Base-by-base conservation (phyloP, 1,140 invertebrate species). In the Sogatella furcifera region DNA sequence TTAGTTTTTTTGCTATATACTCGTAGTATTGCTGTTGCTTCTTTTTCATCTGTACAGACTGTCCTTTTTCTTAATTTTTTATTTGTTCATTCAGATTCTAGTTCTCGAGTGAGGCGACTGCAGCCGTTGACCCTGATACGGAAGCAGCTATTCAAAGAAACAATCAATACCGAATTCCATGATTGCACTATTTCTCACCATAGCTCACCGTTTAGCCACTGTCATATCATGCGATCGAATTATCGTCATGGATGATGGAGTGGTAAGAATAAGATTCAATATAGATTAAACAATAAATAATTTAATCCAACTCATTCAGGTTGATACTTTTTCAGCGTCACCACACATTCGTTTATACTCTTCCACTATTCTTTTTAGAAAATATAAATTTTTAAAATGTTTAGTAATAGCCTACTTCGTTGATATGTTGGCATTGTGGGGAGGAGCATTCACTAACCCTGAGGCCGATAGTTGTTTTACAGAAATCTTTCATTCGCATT, bases 21-120 rank as follows among this genome's bases (percentile, higher is more conserved):
- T n/a, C n/a, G n/a, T n/a, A n/a, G n/a, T n/a, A n/a, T 24, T 28
- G 24, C 24, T 2, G 2, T 28, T 6, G 24, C 24, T 28, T 28
- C 24, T 28, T 28, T 28, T 6, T 28, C 2, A 28, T 28, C 24
- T 28, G 6, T 28, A 28, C 24, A 28, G 24, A 28, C 24, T 38
- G 34, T 38, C 11, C 8, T 10, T 5, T n/a, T 38, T 38, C 34
- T 38, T 1, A 38, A 38, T 38, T 3, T 38, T 13, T 21, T n/a
- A 17, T 28, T 38, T 52, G 43, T n/a, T 61, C 41, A 14, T 52
- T 13, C 22, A 83, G 74, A 74, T 88, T 56, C 62, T 87, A 14
- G 68, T 87, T 17, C 62, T 88, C 34, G 85, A 88, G n/a, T 68
- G 84, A 87, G 73, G 84, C 85, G 5, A 84, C 83, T 2, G 81